Evolutionary conservation across 2,113 vertebrate species (phyloP).

Genomic region (Strix aluco): DNA sequence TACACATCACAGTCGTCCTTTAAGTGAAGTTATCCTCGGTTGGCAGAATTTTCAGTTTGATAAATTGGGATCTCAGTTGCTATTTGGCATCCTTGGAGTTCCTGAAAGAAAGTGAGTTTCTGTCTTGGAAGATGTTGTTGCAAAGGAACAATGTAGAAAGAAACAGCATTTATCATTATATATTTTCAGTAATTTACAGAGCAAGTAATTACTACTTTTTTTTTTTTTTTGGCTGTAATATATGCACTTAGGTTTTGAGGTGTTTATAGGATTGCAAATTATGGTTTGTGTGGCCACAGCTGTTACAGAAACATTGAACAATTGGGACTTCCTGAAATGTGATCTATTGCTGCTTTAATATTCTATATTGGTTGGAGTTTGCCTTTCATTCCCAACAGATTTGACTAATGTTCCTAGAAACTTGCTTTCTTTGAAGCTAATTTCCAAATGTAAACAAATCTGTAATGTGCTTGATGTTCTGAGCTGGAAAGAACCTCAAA

Average conservation of each 20-base stretch:
- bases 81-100: background rate
- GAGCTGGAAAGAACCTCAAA: background rate
- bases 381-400: conserved; percentile 11
- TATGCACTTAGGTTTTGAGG: background rate
- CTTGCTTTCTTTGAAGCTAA: conserved; percentile 26
- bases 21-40: background rate
- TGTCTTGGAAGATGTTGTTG: background rate
- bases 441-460: conserved; percentile 28
- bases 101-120: background rate
- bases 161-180: background rate
- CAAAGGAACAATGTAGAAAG: background rate
- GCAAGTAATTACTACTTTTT: background rate
- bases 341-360: conserved; percentile 12
- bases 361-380: background rate
- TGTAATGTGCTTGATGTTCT: background rate
- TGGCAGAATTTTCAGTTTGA: background rate
- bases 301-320: background rate
- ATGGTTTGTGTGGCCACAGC: background rate
- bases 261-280: background rate
- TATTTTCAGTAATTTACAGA: background rate
- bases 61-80: background rate
- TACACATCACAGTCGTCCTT: background rate
- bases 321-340: conserved; percentile 6
- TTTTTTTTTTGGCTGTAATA: background rate
- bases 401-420: conserved; percentile 50